Evolutionary conservation across 2,888 invertebrate species (phyloP), one percentile per base, ranked within the genome.

Genomic region (Seira sanloemensis): DNA sequence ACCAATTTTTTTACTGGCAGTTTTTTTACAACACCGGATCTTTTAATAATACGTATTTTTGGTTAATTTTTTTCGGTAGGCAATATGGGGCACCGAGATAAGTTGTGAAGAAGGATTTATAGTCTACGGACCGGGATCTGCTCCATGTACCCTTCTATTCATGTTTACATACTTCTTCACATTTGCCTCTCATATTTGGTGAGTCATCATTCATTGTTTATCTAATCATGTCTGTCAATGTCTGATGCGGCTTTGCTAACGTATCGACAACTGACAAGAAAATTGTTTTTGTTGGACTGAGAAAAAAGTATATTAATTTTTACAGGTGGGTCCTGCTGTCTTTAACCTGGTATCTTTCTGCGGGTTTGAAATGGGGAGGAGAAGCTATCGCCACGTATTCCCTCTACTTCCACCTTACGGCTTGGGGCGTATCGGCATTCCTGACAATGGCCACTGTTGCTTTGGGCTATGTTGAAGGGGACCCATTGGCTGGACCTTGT

Each of bases 341-440:
- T 19, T 93, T 98, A 87, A 98, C 98, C 78, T 98, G 98, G 98
- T 98, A 98, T 92, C 92, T 98, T 90, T 97, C 98, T 62, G 98
- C 98, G 85, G 98, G 98, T 37, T 93, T 98, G 82, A 98, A 98
- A 92, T 98, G 98, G 98, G 98, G 98, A 66, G 97, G 98, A 91
- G 98, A 98, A 93, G 98, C 98, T 50, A 98, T 98, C 90, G 98
- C 98, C 92, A 97, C 97, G 76, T 97, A 98, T 92, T 97, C 98
- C 12, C 97, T 98, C 92, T 97, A 98, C 91, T 98, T 98, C 91
- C 98, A 98, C 93, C 93, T 98, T 90, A 96, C 96, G 79, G 98
- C 98, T n/a, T 98, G 98, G 98, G 97, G 97, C 77, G 95, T 98
- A 72, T 98, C 98, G 73, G 98, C 98, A 78, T 93, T 98, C 82